Evolutionary conservation across 92 coral and sea anemone genomes (phyloP).

Genomic region (Micromussa lordhowensis): DNA sequence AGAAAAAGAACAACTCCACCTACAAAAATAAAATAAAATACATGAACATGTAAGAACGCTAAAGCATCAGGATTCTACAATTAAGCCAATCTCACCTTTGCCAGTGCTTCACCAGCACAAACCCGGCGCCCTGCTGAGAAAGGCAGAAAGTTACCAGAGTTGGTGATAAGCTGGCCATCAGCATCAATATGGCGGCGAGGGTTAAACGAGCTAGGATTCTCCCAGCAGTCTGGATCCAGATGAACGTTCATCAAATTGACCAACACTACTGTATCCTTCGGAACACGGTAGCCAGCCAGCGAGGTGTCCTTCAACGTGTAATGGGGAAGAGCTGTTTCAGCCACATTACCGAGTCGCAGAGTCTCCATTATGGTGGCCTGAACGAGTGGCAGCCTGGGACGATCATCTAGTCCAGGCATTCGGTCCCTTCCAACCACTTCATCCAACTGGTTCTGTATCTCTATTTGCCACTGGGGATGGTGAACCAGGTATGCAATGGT

Average conservation of each 20-base stretch:
- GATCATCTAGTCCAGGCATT: conserved; percentile 9
- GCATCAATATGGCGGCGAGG: conserved; percentile 51
- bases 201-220: conserved; percentile 11
- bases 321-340: neutral
- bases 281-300: conserved; percentile 24
- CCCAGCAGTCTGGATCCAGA: conserved; percentile 20
- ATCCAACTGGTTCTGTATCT: conserved; percentile 44
- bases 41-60: neutral
- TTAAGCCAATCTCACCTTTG: conserved; percentile 27
- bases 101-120: conserved; percentile 56
- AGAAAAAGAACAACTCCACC: conserved; percentile 59
- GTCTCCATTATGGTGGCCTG: conserved; percentile 34
- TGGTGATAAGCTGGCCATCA: conserved; percentile 45
- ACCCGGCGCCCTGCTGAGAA: conserved; percentile 82
- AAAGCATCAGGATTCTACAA: too few species aligned
- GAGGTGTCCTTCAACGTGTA: conserved; percentile 9
- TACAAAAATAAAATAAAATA: neutral
- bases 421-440: conserved; percentile 32
- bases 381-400: neutral
- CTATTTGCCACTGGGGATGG: conserved; percentile 40
- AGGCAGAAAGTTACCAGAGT: conserved; percentile 70
- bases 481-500: conserved; percentile 63
- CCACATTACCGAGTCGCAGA: conserved; percentile 45
- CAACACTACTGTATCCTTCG: conserved; percentile 17
- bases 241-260: neutral